Percentiles rank a stretch among this genome's conserved stretches.
These are phyloP conservation scores for Eulimnadia texana DNA, from an alignment of 1,140 invertebrate species.

Conservation along the genomic window DNA sequence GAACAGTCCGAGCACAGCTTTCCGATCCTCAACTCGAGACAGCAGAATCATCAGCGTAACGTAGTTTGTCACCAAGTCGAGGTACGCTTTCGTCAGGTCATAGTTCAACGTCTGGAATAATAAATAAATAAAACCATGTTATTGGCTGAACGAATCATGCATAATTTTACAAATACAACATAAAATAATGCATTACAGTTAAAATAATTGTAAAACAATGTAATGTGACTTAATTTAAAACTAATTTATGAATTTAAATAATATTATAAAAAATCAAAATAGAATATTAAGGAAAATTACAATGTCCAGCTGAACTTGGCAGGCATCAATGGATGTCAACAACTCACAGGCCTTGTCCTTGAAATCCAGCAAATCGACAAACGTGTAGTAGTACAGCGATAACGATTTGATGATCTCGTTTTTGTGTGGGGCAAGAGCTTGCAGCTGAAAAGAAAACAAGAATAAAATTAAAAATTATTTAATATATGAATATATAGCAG, in stretches of 20 bases:
- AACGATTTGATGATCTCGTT: constrained; percentile 93
- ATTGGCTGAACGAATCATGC: no score
- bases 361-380: constrained; percentile 97
- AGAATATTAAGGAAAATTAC: constrained; percentile 32
- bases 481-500: constrained; percentile 6
- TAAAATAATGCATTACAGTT: no score
- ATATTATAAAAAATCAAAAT: no score
- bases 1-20: constrained; percentile 89
- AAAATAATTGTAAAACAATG: no score
- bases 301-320: constrained; percentile 86
- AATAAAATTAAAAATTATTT: constrained; percentile 4
- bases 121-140: constrained; percentile 15
- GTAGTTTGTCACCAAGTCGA: constrained; percentile 88
- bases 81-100: constrained; percentile 88
- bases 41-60: constrained; percentile 90
- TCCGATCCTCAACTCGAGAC: constrained; percentile 91
- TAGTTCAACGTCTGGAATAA: constrained; percentile 66
- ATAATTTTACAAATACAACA: no score
- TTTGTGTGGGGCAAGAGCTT: constrained; percentile 64
- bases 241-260: no score
- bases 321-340: constrained; percentile 94
- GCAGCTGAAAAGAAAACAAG: constrained; percentile 35
- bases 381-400: constrained; percentile 96
- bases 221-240: no score
- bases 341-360: constrained; percentile 96